phyloP scores from a whole-genome alignment of 2,888 invertebrate genomes.

The Vandiemenella viatica region DNA sequence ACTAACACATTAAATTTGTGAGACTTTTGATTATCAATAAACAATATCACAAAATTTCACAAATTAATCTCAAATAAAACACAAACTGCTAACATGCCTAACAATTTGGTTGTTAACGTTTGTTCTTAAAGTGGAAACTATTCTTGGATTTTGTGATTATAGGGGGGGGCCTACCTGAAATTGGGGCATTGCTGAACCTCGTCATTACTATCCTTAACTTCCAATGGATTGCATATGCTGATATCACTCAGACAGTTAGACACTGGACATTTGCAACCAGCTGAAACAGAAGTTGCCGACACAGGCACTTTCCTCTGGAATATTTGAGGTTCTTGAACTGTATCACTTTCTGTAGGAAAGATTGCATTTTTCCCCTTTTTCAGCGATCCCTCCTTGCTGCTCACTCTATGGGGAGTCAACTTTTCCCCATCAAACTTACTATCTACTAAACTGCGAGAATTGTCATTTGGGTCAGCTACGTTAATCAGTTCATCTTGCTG shows the following conservation, averaged over 20 bases:
- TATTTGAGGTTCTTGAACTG: conserved; percentile 28
- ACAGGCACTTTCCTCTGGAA: conserved; percentile 6
- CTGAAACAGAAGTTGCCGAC: background rate
- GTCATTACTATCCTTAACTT: conserved; percentile 8
- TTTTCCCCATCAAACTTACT: conserved; percentile 26
- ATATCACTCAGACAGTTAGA: background rate
- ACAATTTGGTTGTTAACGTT: no score
- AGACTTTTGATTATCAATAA: no score
- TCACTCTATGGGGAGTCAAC: conserved; percentile 26
- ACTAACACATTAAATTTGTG: no score
- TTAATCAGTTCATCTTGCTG: conserved; percentile 36
- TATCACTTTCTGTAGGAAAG: conserved; percentile 26
- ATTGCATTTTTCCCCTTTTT: conserved; percentile 28
- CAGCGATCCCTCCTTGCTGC: conserved; percentile 34
- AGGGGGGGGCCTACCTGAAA: conserved; percentile 12
- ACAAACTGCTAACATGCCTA: no score
- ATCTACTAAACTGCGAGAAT: conserved; percentile 21
- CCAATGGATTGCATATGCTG: conserved; percentile 4
- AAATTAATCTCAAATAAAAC: no score
- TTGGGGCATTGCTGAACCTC: conserved; percentile 13
- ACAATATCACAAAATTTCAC: no score
- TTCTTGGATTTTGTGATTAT: no score
- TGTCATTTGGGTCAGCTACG: conserved; percentile 21
- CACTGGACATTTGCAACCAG: background rate
- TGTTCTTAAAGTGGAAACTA: no score